These are phyloP conservation scores for Xylota segnis DNA, from an alignment of 2,888 invertebrate genomes.

Conservation along the genomic window DNA sequence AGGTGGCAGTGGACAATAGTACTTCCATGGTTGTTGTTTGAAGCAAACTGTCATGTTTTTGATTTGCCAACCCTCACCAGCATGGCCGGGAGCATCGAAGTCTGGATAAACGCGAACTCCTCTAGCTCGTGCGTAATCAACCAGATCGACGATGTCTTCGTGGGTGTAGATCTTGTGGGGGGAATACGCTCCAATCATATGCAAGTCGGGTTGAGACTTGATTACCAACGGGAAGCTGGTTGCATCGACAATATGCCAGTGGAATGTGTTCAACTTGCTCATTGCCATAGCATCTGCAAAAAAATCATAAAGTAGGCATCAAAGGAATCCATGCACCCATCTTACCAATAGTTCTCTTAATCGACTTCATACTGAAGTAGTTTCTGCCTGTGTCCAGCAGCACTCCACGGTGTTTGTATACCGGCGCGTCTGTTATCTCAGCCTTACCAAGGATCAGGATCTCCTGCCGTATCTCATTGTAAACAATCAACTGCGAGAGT, in stretches of 20 bases:
- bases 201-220: slow-evolving; percentile 87
- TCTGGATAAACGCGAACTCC: slow-evolving; percentile 94
- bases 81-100: slow-evolving; percentile 94
- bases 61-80: slow-evolving; percentile 92
- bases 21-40: slow-evolving; percentile 88
- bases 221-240: slow-evolving; percentile 95
- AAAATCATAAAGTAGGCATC: background rate
- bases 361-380: slow-evolving; percentile 88
- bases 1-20: slow-evolving; percentile 90
- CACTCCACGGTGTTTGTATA: slow-evolving; percentile 93
- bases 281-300: slow-evolving; percentile 91
- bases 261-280: slow-evolving; percentile 94
- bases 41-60: slow-evolving; percentile 87
- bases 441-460: slow-evolving; percentile 86
- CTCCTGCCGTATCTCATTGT: slow-evolving; percentile 77
- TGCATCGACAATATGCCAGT: slow-evolving; percentile 95
- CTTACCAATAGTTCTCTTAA: slow-evolving; percentile 88
- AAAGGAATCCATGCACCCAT: background rate
- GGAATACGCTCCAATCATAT: slow-evolving; percentile 90
- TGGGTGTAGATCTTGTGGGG: slow-evolving; percentile 87
- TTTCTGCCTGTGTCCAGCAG: slow-evolving; percentile 94
- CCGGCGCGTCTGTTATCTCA: slow-evolving; percentile 89
- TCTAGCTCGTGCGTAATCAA: slow-evolving; percentile 88
- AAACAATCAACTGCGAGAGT: slow-evolving; percentile 77
- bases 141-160: slow-evolving; percentile 85